Percentiles rank a stretch among this genome's conserved stretches.
Evolutionary conservation across 2,888 invertebrate genomes (phyloP).

Genomic region (Lithophane semibrunnea): DNA sequence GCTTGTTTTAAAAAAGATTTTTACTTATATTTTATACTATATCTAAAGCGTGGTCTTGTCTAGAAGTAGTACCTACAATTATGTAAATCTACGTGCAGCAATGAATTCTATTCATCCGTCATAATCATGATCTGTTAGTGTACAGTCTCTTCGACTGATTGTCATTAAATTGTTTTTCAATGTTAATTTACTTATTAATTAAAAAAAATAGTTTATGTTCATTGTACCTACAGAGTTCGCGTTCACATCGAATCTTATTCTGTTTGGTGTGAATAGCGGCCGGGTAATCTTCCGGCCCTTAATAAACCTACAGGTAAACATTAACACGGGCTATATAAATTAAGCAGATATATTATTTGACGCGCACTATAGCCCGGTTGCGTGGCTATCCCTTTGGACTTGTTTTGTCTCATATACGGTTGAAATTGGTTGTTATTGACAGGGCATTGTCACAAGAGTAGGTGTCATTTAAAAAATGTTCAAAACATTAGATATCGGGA

Average conservation of each 20-base stretch:
- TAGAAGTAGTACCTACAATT: neutral
- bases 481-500: neutral
- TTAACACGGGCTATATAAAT: slow-evolving; percentile 72
- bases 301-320: slow-evolving; percentile 74
- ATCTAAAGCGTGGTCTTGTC: neutral
- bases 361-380: slow-evolving; percentile 18
- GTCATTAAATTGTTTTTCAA: neutral
- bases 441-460: neutral
- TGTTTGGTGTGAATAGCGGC: slow-evolving; percentile 57
- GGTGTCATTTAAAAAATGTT: neutral
- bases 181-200: too few species aligned
- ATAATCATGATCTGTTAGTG: neutral
- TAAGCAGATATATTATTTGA: slow-evolving; percentile 65
- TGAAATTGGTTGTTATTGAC: slow-evolving; percentile 18
- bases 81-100: neutral
- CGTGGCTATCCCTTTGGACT: slow-evolving; percentile 7
- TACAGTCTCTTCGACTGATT: neutral
- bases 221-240: neutral
- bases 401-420: slow-evolving; percentile 14
- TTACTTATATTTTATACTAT: too few species aligned
- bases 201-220: too few species aligned
- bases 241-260: neutral
- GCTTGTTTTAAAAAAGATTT: too few species aligned
- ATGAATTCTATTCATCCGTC: neutral
- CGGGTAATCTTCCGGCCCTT: slow-evolving; percentile 65